These are phyloP conservation scores for Sprattus sprattus DNA, from an alignment of 2,113 vertebrate genomes.

Conservation along the genomic window DNA sequence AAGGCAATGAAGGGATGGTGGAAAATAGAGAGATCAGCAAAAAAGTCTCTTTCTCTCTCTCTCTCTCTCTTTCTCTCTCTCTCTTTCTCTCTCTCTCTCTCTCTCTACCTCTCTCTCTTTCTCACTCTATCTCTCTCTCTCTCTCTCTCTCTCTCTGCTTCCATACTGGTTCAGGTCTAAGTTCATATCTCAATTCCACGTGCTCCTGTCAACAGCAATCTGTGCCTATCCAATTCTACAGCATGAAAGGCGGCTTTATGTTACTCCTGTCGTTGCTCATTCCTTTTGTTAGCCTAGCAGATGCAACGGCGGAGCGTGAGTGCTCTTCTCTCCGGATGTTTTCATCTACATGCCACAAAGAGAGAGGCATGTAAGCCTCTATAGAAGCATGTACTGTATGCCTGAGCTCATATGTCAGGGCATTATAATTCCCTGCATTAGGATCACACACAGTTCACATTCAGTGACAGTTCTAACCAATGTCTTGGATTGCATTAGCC, in stretches of 20 bases:
- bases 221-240: not conserved
- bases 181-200: constrained; percentile 10
- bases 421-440: not conserved
- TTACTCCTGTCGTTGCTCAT: not conserved
- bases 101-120: not conserved
- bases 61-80: not conserved
- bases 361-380: not conserved
- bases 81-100: not conserved
- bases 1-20: not conserved
- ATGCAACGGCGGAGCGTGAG: not conserved
- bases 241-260: constrained; percentile 14
- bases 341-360: not conserved
- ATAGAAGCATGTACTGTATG: not conserved
- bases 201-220: constrained; percentile 5
- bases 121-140: not conserved
- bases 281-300: constrained; percentile 7
- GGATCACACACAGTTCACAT: not conserved
- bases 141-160: not conserved
- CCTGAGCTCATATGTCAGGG: not conserved
- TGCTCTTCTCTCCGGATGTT: not conserved
- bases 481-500: not conserved
- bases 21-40: not conserved
- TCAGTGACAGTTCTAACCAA: not conserved
- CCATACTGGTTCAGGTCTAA: not conserved
- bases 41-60: not conserved